phyloP scores from a whole-genome alignment of 2,797 vertebrate genomes.

The Emys orbicularis region DNA sequence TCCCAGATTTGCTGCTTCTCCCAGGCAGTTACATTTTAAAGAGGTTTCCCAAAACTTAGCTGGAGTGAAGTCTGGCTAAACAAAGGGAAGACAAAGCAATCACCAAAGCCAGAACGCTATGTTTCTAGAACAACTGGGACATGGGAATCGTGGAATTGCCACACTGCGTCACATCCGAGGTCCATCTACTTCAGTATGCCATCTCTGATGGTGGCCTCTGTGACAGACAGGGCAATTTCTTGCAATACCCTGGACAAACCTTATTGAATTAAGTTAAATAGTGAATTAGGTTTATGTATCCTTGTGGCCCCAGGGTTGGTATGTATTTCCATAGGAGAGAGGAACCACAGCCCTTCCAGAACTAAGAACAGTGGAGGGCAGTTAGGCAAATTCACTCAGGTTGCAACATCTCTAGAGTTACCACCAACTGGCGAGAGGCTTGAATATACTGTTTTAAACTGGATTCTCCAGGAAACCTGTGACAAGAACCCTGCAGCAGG shows the following conservation, averaged over 20 bases:
- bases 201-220: neutral
- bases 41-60: neutral
- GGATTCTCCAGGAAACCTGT: neutral
- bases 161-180: neutral
- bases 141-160: neutral
- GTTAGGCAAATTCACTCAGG: neutral
- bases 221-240: neutral
- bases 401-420: neutral
- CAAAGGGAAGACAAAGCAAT: neutral
- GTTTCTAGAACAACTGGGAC: neutral
- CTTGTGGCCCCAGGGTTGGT: neutral
- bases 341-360: too few species aligned
- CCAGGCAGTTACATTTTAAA: neutral
- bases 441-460: neutral
- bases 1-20: neutral
- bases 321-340: neutral
- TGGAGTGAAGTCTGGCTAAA: neutral
- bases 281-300: neutral
- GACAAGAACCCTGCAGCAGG: neutral
- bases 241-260: neutral
- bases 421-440: neutral
- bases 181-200: neutral
- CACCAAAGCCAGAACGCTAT: neutral
- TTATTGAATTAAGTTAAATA: neutral
- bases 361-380: too few species aligned